These are phyloP conservation scores for Oxycera nigricornis DNA, from an alignment of 2,888 invertebrate species.

Conservation along the genomic window DNA sequence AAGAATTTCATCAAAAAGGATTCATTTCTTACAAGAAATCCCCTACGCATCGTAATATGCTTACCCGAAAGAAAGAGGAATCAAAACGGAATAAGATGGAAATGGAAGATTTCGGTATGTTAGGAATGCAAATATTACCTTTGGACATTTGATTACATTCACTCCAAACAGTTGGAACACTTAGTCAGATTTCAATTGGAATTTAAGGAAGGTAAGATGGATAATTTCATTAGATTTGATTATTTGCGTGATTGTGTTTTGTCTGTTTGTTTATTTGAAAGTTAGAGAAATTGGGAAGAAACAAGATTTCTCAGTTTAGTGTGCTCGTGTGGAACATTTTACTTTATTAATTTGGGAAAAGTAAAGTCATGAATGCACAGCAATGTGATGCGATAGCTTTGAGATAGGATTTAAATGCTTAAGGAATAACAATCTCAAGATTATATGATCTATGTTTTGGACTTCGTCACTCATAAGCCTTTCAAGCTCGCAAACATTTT, in stretches of 20 bases:
- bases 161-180: background rate
- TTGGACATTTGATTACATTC: slow-evolving; percentile 36
- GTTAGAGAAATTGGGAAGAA: too few relatives aligned
- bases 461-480: too few relatives aligned
- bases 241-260: slow-evolving; percentile 27
- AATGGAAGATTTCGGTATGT: background rate
- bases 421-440: too few relatives aligned
- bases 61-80: background rate
- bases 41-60: background rate
- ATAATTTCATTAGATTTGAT: slow-evolving; percentile 37
- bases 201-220: slow-evolving; percentile 26
- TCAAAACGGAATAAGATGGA: background rate
- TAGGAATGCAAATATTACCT: slow-evolving; percentile 39
- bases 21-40: slow-evolving; percentile 34
- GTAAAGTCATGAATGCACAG: too few relatives aligned
- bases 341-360: too few relatives aligned
- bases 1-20: slow-evolving; percentile 37
- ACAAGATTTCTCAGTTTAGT: too few relatives aligned
- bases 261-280: background rate
- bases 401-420: too few relatives aligned
- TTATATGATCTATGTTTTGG: too few relatives aligned
- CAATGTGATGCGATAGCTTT: too few relatives aligned
- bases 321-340: too few relatives aligned
- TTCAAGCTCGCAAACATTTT: too few relatives aligned
- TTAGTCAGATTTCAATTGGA: slow-evolving; percentile 39